These are phyloP conservation scores for Turdus rufiventris DNA, from an alignment of 2,113 vertebrate species.

Conservation along the genomic window DNA sequence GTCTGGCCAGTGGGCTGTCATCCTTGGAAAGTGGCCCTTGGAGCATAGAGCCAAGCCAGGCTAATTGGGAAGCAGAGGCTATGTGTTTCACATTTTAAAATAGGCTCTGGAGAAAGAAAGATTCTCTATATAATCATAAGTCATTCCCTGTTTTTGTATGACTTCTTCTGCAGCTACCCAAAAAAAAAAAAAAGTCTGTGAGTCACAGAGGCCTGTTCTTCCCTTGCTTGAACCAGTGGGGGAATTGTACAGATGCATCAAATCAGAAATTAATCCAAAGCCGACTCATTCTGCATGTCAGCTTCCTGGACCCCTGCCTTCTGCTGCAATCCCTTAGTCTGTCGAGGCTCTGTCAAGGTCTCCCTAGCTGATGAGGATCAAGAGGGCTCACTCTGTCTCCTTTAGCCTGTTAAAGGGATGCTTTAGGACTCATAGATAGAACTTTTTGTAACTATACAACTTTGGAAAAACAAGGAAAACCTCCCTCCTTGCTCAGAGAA, in stretches of 20 bases:
- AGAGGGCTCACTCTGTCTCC: background rate
- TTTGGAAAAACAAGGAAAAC: background rate
- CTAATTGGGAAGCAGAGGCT: background rate
- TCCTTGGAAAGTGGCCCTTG: background rate
- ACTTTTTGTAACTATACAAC: background rate
- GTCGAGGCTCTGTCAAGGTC: background rate
- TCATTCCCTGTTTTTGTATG: background rate
- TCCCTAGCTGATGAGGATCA: background rate
- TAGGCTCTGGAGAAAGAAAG: background rate
- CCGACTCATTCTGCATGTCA: background rate
- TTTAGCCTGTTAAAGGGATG: background rate
- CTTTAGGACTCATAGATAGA: background rate
- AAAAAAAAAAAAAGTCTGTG: background rate
- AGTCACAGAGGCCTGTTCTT: background rate
- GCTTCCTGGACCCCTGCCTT: background rate
- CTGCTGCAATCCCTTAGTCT: background rate
- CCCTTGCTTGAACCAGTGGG: background rate
- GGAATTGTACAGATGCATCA: background rate
- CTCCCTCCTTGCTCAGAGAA: background rate
- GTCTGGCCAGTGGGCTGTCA: constrained; percentile 14
- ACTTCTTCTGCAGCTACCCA: background rate
- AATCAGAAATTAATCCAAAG: background rate
- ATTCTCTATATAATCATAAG: background rate
- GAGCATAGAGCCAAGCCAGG: background rate
- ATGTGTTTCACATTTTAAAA: accelerated